These are phyloP conservation scores for Zosterops pallidus DNA, from an alignment of 2,113 vertebrate genomes.

Conservation along the genomic window DNA sequence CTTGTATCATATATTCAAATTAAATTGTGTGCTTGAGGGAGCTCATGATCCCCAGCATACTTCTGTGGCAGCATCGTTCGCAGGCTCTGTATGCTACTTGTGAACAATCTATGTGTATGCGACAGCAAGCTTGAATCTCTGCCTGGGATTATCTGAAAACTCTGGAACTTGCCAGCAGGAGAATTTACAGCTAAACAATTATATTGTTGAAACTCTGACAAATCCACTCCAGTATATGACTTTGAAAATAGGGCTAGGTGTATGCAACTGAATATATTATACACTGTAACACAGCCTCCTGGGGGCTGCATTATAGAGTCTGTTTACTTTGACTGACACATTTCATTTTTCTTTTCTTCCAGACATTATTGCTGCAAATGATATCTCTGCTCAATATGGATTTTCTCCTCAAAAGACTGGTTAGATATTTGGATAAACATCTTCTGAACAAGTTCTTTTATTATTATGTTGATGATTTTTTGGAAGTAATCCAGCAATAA, in stretches of 20 bases:
- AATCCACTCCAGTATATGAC: constrained; percentile 59
- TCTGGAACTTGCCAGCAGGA: constrained; percentile 42
- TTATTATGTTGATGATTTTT: constrained; percentile 45
- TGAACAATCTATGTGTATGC: constrained; percentile 12
- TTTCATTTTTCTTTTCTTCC: constrained; percentile 60
- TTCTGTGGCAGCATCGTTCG: constrained; percentile 6
- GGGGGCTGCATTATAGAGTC: constrained; percentile 30
- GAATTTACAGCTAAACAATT: constrained; percentile 70
- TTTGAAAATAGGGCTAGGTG: constrained; percentile 68
- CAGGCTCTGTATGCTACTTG: neutral
- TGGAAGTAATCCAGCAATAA: constrained; percentile 53
- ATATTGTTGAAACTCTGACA: constrained; percentile 72
- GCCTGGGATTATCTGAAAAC: constrained; percentile 61
- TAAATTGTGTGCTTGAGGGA: constrained; percentile 34
- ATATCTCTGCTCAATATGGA: constrained; percentile 44
- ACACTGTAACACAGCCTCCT: neutral
- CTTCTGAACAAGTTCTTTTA: constrained; percentile 55
- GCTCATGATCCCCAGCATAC: neutral
- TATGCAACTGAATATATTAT: constrained; percentile 56
- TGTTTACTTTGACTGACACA: constrained; percentile 63
- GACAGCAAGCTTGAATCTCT: constrained; percentile 54
- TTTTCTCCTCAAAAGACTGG: constrained; percentile 58
- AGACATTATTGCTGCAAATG: constrained; percentile 53
- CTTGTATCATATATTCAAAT: constrained; percentile 50
- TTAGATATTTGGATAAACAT: constrained; percentile 68